Conservation (phyloP, 37 sponge, comb jelly and placozoan species). For the Ephydatia muelleri region DNA sequence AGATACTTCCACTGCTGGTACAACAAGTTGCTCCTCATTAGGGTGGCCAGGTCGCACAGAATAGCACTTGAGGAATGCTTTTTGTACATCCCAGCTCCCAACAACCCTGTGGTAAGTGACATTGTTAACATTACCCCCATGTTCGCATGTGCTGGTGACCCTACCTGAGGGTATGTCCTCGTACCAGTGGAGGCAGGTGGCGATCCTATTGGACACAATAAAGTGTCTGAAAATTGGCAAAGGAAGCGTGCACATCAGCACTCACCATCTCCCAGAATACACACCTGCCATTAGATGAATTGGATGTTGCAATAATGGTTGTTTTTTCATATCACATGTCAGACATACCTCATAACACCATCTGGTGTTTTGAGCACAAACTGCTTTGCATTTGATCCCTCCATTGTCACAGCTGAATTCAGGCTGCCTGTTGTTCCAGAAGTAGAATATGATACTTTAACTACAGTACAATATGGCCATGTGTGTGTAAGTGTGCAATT, state of each 20-base stretch:
- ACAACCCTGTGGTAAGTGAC: slow-evolving; percentile 37
- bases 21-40: slow-evolving; percentile 22
- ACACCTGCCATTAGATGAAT: slow-evolving; percentile 21
- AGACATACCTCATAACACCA: slow-evolving; percentile 50
- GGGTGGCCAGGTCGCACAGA: slow-evolving; percentile 36
- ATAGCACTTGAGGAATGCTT: slow-evolving; percentile 43
- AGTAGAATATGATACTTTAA: background rate
- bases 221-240: background rate
- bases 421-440: slow-evolving; percentile 63
- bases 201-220: background rate
- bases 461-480: background rate
- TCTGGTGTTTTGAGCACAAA: slow-evolving; percentile 50
- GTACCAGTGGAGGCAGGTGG: slow-evolving; percentile 21
- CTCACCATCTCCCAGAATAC: slow-evolving; percentile 74
- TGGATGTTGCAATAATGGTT: background rate
- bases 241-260: background rate
- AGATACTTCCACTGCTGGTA: slow-evolving; percentile 11
- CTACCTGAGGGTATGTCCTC: slow-evolving; percentile 41
- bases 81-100: slow-evolving; percentile 45
- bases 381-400: slow-evolving; percentile 13
- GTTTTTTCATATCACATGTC: background rate
- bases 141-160: background rate
- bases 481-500: background rate
- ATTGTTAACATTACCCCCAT: background rate
- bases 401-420: background rate